Conservation (phyloP, 2,797 vertebrate species). For the Chrysolophus pictus region DNA sequence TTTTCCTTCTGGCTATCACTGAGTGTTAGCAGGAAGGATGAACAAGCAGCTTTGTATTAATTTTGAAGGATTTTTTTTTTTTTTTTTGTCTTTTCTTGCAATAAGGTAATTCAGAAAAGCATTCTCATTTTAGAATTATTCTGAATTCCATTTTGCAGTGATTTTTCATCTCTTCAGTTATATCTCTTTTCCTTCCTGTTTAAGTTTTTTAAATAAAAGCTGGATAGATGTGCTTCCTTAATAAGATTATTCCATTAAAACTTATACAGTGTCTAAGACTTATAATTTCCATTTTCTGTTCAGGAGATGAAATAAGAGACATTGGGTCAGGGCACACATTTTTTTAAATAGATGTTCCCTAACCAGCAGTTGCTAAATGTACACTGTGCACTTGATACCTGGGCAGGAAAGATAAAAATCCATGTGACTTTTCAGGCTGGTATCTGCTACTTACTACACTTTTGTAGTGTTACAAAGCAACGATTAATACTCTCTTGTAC, state of each 20-base stretch:
- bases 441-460: not conserved
- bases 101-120: not conserved
- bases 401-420: not conserved
- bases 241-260: not conserved
- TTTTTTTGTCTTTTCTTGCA: not conserved
- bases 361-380: not conserved
- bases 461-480: not conserved
- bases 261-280: not conserved
- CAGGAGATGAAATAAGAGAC: not conserved
- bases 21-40: constrained; percentile 12
- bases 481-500: not conserved
- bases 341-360: not conserved
- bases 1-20: constrained; percentile 38
- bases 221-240: not conserved
- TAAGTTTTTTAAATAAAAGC: not conserved
- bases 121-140: not conserved
- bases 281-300: not conserved
- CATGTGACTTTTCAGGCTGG: not conserved
- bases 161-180: not conserved
- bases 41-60: not conserved
- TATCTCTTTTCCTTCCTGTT: not conserved
- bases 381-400: not conserved
- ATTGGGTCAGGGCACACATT: not conserved
- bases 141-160: not conserved
- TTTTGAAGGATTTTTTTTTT: not conserved